Base-by-base conservation (phyloP, 2,797 vertebrate species). In the Falco columbarius region DNA sequence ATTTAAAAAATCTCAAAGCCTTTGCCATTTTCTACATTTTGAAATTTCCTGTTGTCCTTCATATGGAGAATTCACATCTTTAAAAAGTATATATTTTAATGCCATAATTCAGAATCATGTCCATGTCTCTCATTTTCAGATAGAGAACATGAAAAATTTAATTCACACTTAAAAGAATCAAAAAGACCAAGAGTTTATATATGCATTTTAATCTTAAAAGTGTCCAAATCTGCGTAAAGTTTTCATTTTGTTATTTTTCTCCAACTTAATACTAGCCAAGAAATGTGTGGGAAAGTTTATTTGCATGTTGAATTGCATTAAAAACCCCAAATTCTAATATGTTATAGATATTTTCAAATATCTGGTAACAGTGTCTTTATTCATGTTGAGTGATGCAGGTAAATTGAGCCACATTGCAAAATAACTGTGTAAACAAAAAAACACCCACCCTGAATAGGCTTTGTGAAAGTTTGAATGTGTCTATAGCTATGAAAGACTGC, bases 281-380 rank as follows among this genome's bases (percentile, higher is more conserved):
- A 52, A 90, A 36, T 3, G 1, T 47, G 77, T 75, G 8, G 3
- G 20, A 65, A 73, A 47, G 0, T 2, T 74, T 36, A 0, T 1
- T 36, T 36, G 36, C 36, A 26, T 13, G 6, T 32, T 47, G 63
- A 62, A 15, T 58, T 63, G 1, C 9, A 47, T 15, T 6, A 8
- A 42, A 71, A 49, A 63, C 42, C 19, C 17, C 0, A 5, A 47
- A 32, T 81, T 46, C 3, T 51, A 56, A 52, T 26, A 13, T 0
- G 34, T 23, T 61, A 61, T 3, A 52, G 9, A 15, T 62, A 54
- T 52, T 55, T 89, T 63, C 3, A 72, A 58, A 32, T 81, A 18
- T 22, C 40, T 23, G 90, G 2, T 12, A 59, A 54, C 12, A 42
- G 8, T 38, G 5, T 16, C 51, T 66, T 84, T 63, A 4, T 44